Evolutionary conservation across 1,140 invertebrate genomes (phyloP).

Genomic region (Drosophila tsacasi): DNA sequence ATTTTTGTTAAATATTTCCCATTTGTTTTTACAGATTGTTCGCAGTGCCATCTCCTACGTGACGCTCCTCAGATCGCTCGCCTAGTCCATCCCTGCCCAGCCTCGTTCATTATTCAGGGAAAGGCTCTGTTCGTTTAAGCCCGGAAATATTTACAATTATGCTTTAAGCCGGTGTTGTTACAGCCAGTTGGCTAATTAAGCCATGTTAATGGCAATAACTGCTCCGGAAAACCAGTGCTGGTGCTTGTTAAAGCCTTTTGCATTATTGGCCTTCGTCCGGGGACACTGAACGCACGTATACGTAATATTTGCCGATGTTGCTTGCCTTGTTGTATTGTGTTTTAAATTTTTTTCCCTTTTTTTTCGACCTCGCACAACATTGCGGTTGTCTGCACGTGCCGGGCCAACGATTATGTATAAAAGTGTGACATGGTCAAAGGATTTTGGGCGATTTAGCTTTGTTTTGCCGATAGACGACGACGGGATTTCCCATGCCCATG

Average conservation of each 20-base stretch:
- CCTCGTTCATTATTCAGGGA: slow-evolving; percentile 6
- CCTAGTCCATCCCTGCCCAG: slow-evolving; percentile 4
- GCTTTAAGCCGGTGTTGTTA: slow-evolving; percentile 65
- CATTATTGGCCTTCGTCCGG: slow-evolving; percentile 60
- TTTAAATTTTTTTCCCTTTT: slow-evolving; percentile 2
- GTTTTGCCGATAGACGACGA: slow-evolving; percentile 43
- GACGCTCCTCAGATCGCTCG: slow-evolving; percentile 39
- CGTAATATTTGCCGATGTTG: slow-evolving; percentile 58
- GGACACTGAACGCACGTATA: slow-evolving; percentile 57
- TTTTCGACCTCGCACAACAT: slow-evolving; percentile 49
- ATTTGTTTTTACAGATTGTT: slow-evolving; percentile 37
- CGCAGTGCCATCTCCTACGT: slow-evolving; percentile 50
- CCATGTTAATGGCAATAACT: slow-evolving; percentile 66
- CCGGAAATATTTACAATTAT: slow-evolving; percentile 65
- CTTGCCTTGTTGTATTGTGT: slow-evolving; percentile 20
- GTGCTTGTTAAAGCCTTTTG: slow-evolving; percentile 63
- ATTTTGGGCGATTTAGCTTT: slow-evolving; percentile 68
- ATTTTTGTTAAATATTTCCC: not conserved
- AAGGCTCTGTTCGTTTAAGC: slow-evolving; percentile 11
- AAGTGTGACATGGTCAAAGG: slow-evolving; percentile 65
- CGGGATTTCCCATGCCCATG: not conserved
- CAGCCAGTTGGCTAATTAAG: slow-evolving; percentile 74
- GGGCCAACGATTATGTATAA: slow-evolving; percentile 57
- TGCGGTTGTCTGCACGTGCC: slow-evolving; percentile 74
- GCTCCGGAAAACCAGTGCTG: slow-evolving; percentile 55